Base-by-base conservation (phyloP, 2,888 invertebrate genomes). In the Nomada ferruginata region DNA sequence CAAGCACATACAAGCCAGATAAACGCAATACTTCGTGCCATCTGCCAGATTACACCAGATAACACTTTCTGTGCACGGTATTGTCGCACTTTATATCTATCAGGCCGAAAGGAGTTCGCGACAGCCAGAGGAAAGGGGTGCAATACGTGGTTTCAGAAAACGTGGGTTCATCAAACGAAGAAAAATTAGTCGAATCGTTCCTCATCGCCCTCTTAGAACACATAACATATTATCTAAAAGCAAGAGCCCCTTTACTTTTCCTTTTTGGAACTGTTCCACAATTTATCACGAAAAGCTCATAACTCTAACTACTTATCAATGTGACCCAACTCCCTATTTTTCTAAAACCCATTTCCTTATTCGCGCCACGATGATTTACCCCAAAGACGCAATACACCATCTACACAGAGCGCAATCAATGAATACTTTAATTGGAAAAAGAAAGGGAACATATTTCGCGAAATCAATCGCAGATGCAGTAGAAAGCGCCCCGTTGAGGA, bases 11-110 rank as follows among this genome's bases (percentile, higher is more conserved):
- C 59, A 50, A 42, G 66, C 57, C 11, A 77, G 83, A 81, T 77
- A 82, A 73, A 74, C 74, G 77, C 77, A 70, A 77, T 77, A 74
- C 73, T 82, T 82, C 70, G 76, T 74, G 77, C 77, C 70, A 75
- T 77, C 66, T 73, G 77, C 55, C 71, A 82, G 74, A 82, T 83
- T 82, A 80, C 72, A 52, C 36, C 15, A 70, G 76, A 70, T 66
- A 71, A 72, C 68, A 50, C 63, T 68, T 75, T 64, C 65, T 59
- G 20, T 53, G 61, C 63, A 59, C 61, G 73, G 66, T 55, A 36
- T 68, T 36, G 47, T 66, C 15, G 82, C 52, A 60, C 65, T 82
- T 81, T 80, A 42, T 71, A 80, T 79, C 55, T 20, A 66, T 55
- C 70, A 65, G 26, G 11, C 53, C 23, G 69, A 59, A 76, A 76